These are phyloP conservation scores for Seriola rivoliana DNA, from an alignment of 2,113 vertebrate genomes.

Conservation along the genomic window DNA sequence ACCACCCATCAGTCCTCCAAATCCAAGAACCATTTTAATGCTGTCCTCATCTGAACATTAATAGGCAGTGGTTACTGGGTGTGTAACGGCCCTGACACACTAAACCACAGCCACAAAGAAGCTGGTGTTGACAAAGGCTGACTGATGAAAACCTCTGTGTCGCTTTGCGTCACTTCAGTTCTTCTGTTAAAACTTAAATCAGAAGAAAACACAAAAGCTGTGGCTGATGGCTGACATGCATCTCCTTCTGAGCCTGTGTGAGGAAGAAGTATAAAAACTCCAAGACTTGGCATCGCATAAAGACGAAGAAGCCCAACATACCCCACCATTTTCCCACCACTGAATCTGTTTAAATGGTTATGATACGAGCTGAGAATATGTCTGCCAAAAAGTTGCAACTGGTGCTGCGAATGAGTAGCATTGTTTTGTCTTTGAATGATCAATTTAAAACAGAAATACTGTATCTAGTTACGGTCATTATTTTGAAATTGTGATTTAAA, in stretches of 20 bases:
- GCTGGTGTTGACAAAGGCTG: background rate
- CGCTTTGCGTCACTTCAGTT: background rate
- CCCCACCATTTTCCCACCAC: background rate
- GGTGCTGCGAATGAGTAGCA: background rate
- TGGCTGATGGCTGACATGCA: background rate
- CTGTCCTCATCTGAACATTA: conserved; percentile 6
- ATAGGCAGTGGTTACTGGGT: background rate
- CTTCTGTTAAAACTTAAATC: background rate
- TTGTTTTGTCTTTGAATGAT: background rate
- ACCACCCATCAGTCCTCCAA: conserved; percentile 4
- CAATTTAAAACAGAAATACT: background rate
- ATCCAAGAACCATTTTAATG: conserved; percentile 1
- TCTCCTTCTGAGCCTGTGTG: background rate
- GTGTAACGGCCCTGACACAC: background rate
- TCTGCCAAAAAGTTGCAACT: background rate
- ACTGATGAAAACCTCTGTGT: conserved; percentile 19
- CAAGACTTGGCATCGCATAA: background rate
- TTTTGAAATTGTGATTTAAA: background rate
- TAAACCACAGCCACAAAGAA: background rate
- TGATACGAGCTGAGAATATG: background rate
- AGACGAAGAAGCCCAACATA: background rate
- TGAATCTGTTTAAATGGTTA: background rate
- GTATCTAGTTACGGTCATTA: background rate
- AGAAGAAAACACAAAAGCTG: background rate
- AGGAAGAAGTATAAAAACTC: background rate